Conservation (phyloP, 2,113 vertebrate genomes). For the Collichthys lucidus region DNA sequence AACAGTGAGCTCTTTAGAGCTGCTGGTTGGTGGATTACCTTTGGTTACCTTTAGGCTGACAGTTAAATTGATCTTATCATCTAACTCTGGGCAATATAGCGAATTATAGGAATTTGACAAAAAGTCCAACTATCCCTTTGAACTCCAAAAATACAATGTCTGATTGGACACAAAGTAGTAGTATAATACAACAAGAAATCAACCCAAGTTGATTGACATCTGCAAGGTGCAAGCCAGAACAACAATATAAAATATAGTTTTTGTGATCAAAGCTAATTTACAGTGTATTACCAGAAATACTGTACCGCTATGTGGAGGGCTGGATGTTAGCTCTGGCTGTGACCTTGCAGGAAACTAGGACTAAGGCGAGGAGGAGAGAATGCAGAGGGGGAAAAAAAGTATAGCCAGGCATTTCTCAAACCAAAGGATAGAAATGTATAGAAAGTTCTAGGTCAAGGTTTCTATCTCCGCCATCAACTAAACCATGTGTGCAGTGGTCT, state of each 20-base stretch:
- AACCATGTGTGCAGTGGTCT: background rate
- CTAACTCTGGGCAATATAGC: background rate
- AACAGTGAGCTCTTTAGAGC: background rate
- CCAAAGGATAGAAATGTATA: background rate
- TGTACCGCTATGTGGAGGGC: background rate
- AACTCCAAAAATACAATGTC: background rate
- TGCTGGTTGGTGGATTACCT: background rate
- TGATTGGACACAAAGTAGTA: background rate
- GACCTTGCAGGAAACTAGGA: conserved; percentile 35
- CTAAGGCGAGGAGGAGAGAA: no score
- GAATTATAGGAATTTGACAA: background rate
- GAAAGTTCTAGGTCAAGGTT: conserved; percentile 1
- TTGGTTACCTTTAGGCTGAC: background rate
- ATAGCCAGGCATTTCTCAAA: conserved; percentile 1
- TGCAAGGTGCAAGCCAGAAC: background rate
- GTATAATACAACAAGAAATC: background rate
- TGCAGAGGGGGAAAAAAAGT: background rate
- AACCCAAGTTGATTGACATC: background rate
- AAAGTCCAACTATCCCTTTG: background rate
- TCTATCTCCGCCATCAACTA: background rate
- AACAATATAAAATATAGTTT: background rate
- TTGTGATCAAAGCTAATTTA: background rate
- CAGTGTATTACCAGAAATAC: background rate
- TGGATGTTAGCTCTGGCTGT: conserved; percentile 3
- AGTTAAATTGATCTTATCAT: background rate